Base-by-base conservation (phyloP, 2,113 vertebrate species). In the Caretta caretta region DNA sequence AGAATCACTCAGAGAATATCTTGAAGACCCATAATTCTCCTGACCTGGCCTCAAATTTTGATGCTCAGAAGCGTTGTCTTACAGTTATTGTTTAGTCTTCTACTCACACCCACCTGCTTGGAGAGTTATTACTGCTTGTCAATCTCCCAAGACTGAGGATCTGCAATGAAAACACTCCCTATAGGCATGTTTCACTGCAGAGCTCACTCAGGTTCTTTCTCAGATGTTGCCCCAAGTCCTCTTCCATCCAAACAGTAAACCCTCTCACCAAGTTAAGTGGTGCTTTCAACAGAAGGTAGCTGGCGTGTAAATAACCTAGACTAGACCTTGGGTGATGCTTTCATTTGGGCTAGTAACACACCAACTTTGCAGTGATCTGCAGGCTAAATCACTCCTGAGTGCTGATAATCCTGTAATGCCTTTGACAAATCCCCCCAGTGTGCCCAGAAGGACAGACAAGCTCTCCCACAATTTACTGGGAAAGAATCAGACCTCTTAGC, bases 61-160 rank as follows among this genome's bases (percentile, higher is more conserved):
- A 72, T 10, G 19, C 35, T n/a, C 86, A 93, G 56, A 11, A 91
- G 31, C 80, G 19, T 2, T 88, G 20, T 86, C 62, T 72, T 93
- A 90, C 79, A 88, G 49, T 53, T 49, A 62, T 5, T 87, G 65
- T 84, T 86, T 85, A 83, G 85, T 57, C 35, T 94, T 93, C 81
- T 88, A 57, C 65, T 93, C 82, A 87, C 78, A 95, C 88, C 49
- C 4, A 5, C 10, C 10, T 92, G 84, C 31, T 69, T 48, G 72
- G 38, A 89, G 88, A 85, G 2, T 5, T 85, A 14, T 49, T 87
- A 83, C 69, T 78, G 85, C 59, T 83, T 81, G 53, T 87, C 93
- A 87, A 53, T 80, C 79, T 97, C 75, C 13, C 86, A 83, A 75
- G 86, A 86, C 57, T 38, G 84, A 88, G 95, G 49, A 53, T 29